phyloP scores from a whole-genome alignment of 2,113 vertebrate genomes.

The Menidia beryllina region DNA sequence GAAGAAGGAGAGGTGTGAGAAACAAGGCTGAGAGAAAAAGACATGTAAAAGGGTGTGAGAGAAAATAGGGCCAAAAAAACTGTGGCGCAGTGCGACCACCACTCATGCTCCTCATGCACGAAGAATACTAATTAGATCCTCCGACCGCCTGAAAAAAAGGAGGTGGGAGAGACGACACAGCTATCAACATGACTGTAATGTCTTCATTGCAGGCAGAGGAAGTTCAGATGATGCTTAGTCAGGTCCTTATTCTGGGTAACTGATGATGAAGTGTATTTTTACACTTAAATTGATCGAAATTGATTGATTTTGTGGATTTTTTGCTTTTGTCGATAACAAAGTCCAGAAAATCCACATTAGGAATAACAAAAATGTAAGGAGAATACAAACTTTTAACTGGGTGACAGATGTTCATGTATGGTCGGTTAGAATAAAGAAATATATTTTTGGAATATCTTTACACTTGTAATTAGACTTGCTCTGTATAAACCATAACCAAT shows the following conservation, averaged over 20 bases:
- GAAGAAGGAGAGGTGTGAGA: conserved; percentile 5
- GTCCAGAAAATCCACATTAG: too few species aligned
- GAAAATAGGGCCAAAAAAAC: conserved; percentile 42
- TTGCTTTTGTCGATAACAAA: too few species aligned
- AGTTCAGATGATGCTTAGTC: neutral
- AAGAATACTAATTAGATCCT: conserved; percentile 73
- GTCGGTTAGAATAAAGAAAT: too few species aligned
- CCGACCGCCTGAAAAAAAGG: conserved; percentile 46
- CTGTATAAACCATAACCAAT: neutral
- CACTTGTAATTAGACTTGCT: too few species aligned
- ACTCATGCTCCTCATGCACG: conserved; percentile 52
- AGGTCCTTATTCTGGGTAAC: neutral
- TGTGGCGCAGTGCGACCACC: conserved; percentile 64
- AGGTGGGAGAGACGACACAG: conserved; percentile 37
- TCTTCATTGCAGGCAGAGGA: conserved; percentile 47
- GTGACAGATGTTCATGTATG: too few species aligned
- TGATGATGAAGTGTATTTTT: too few species aligned
- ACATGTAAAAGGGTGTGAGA: conserved; percentile 39
- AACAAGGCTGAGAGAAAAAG: conserved; percentile 30
- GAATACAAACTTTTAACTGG: too few species aligned
- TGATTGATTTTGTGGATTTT: too few species aligned
- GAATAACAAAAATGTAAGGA: too few species aligned
- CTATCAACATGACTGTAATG: conserved; percentile 55
- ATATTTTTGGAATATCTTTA: too few species aligned
- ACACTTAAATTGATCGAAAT: too few species aligned